Evolutionary conservation across 2,888 invertebrate species (phyloP).

Genomic region (Bellardia pandia): DNA sequence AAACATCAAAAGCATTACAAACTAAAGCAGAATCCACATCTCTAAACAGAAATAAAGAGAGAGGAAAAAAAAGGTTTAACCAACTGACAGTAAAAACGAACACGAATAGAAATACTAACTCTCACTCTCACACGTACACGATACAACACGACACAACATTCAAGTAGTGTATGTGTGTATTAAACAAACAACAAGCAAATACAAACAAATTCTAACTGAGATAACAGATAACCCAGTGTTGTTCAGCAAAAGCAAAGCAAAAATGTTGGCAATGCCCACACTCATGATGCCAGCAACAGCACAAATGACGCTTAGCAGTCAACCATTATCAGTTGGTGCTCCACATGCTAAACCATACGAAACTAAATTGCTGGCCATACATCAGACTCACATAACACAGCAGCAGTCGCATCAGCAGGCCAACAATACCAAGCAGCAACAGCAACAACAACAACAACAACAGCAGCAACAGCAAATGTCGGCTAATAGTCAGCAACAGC

Average conservation of each 20-base stretch:
- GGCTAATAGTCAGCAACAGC: conserved; percentile 77
- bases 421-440: conserved; percentile 78
- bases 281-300: conserved; percentile 85
- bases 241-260: conserved; percentile 70
- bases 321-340: conserved; percentile 83
- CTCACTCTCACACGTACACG: not conserved
- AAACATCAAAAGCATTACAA: conserved; percentile 72
- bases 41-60: conserved; percentile 51
- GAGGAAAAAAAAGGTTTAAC: conserved; percentile 44
- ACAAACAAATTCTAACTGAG: not conserved
- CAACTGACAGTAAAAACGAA: conserved; percentile 29
- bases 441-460: conserved; percentile 76
- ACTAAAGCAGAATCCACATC: conserved; percentile 42
- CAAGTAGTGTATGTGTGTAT: not conserved
- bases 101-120: not conserved
- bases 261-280: conserved; percentile 85
- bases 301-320: conserved; percentile 84
- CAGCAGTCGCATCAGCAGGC: conserved; percentile 80
- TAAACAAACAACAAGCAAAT: not conserved
- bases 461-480: conserved; percentile 77
- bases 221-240: conserved; percentile 40
- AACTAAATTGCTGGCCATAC: conserved; percentile 84
- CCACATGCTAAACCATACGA: conserved; percentile 84
- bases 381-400: conserved; percentile 83
- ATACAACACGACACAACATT: not conserved